A percentile compares a stretch with the other conserved stretches of the same genome.
Evolutionary conservation across 1,140 invertebrate species (phyloP).

Genomic region (Polypedilum pembai): DNA sequence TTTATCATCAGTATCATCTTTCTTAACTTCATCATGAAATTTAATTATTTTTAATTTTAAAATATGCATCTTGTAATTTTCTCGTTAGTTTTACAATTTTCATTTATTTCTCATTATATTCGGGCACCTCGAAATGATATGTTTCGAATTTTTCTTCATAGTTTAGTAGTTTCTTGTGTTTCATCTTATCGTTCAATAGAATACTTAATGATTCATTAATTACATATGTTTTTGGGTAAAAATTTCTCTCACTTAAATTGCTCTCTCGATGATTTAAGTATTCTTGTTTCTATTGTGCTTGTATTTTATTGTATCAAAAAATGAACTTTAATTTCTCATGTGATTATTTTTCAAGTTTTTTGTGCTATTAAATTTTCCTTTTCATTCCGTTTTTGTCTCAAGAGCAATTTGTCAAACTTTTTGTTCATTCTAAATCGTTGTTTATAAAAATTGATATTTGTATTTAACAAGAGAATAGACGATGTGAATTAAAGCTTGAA

Average conservation of each 20-base stretch:
- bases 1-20: not conserved
- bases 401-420: constrained; percentile 7
- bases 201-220: constrained; percentile 9
- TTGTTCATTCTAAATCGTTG: not conserved
- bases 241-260: not conserved
- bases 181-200: not conserved
- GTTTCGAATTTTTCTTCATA: not conserved
- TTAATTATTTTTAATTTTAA: constrained; percentile 19
- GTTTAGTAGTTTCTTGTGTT: not conserved
- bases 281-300: not conserved
- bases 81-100: not conserved
- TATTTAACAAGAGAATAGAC: too few relatives aligned
- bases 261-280: not conserved
- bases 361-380: not conserved
- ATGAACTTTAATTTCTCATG: not conserved
- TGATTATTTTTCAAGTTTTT: not conserved
- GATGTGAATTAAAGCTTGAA: too few relatives aligned
- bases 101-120: not conserved
- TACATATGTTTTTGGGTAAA: not conserved
- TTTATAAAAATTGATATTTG: too few relatives aligned
- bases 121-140: constrained; percentile 26
- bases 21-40: not conserved
- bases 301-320: constrained; percentile 6
- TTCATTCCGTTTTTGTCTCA: not conserved
- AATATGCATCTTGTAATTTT: not conserved